Evolutionary conservation across 2,888 invertebrate genomes (phyloP).

Genomic region (Aporophyla nigra): DNA sequence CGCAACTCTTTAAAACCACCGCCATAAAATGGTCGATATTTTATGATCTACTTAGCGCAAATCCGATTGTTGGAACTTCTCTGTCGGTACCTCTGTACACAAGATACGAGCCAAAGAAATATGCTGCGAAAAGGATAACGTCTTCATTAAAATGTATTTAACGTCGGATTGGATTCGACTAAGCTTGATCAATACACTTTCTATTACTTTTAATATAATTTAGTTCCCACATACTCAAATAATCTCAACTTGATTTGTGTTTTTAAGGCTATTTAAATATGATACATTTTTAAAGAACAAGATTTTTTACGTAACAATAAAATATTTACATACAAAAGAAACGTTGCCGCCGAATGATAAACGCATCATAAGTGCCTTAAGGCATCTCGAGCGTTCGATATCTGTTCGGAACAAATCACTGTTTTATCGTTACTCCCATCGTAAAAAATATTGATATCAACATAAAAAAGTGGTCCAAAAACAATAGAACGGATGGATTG

Average conservation of each 20-base stretch:
- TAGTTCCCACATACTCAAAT: slow-evolving; percentile 40
- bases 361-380: slow-evolving; percentile 84
- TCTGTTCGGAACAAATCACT: slow-evolving; percentile 89
- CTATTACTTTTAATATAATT: slow-evolving; percentile 70
- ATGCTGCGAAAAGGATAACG: slow-evolving; percentile 73
- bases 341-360: slow-evolving; percentile 87
- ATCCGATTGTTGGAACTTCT: slow-evolving; percentile 80
- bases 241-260: slow-evolving; percentile 56
- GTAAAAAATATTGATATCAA: slow-evolving; percentile 90
- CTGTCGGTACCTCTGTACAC: slow-evolving; percentile 73
- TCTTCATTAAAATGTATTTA: slow-evolving; percentile 80
- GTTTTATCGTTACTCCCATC: slow-evolving; percentile 88
- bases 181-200: slow-evolving; percentile 81
- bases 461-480: slow-evolving; percentile 89
- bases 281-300: slow-evolving; percentile 65
- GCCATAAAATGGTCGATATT: slow-evolving; percentile 77
- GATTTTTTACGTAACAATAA: slow-evolving; percentile 82
- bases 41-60: slow-evolving; percentile 85
- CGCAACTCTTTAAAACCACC: slow-evolving; percentile 54
- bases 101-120: slow-evolving; percentile 69
- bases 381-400: slow-evolving; percentile 84
- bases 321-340: slow-evolving; percentile 88
- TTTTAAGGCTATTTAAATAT: slow-evolving; percentile 62
- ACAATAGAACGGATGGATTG: slow-evolving; percentile 90
- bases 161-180: slow-evolving; percentile 76